phyloP scores from a whole-genome alignment of 2,113 vertebrate species.

The Pionites leucogaster region DNA sequence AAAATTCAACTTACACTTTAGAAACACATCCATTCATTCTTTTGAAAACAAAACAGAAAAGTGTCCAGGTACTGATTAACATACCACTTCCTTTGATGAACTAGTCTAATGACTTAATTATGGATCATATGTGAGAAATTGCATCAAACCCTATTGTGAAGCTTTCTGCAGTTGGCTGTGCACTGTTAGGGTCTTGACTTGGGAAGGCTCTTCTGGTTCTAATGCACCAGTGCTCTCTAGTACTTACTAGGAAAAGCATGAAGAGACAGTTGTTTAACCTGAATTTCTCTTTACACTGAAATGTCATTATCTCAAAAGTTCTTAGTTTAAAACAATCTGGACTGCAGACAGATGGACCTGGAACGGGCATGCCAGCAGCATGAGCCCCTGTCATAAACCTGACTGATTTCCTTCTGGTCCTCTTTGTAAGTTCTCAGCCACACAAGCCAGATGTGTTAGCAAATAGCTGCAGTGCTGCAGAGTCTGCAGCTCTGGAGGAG shows the following conservation, averaged over 20 bases:
- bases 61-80: not conserved
- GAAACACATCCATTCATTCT: not conserved
- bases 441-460: not conserved
- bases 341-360: not conserved
- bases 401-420: not conserved
- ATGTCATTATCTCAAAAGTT: not conserved
- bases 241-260: not conserved
- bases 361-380: fast-evolving
- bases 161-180: not conserved
- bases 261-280: not conserved
- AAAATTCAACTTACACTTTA: not conserved
- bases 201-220: not conserved
- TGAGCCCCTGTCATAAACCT: not conserved
- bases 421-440: not conserved
- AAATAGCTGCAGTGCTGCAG: fast-evolving
- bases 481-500: not conserved
- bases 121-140: not conserved
- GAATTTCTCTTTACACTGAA: not conserved
- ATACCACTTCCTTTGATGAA: not conserved
- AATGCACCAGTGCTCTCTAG: not conserved
- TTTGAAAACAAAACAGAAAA: not conserved
- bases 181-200: not conserved
- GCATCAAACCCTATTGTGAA: not conserved
- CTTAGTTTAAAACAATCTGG: not conserved
- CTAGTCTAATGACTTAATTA: not conserved